Evolutionary conservation across 2,113 vertebrate genomes (phyloP).

Genomic region (Dromaius novaehollandiae): DNA sequence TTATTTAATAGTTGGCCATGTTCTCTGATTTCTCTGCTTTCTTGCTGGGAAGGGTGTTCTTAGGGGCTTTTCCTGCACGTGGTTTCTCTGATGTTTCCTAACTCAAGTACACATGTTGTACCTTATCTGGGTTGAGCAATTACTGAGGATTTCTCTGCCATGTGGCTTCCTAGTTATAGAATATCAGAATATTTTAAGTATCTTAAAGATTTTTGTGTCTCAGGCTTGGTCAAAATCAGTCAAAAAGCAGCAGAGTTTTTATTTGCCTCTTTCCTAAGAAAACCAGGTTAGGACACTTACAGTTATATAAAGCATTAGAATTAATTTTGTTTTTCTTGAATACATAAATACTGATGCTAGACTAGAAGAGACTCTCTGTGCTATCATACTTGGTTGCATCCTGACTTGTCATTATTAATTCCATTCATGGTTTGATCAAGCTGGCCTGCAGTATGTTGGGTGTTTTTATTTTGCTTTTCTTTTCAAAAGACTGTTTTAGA

Average conservation of each 20-base stretch:
- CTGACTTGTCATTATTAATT: background rate
- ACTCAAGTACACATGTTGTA: fast-evolving
- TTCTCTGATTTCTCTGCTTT: background rate
- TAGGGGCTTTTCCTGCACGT: background rate
- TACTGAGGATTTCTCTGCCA: background rate
- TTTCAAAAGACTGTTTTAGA: background rate
- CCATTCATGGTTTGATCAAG: background rate
- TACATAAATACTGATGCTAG: fast-evolving
- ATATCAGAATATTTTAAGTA: background rate
- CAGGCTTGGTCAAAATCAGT: background rate
- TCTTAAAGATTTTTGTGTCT: background rate
- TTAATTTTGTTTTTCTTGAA: background rate
- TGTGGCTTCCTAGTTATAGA: background rate
- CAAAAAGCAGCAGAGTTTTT: background rate
- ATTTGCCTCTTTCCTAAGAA: background rate
- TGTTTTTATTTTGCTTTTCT: background rate
- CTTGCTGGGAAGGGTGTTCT: background rate
- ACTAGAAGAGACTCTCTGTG: background rate
- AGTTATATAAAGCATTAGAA: background rate
- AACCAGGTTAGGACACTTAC: background rate
- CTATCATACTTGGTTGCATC: background rate
- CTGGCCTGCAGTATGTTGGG: background rate
- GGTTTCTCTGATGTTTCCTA: background rate
- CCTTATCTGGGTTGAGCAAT: background rate
- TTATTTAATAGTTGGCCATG: fast-evolving